Conservation (phyloP, 2,113 vertebrate genomes). For the Paedocypris sp. region DNA sequence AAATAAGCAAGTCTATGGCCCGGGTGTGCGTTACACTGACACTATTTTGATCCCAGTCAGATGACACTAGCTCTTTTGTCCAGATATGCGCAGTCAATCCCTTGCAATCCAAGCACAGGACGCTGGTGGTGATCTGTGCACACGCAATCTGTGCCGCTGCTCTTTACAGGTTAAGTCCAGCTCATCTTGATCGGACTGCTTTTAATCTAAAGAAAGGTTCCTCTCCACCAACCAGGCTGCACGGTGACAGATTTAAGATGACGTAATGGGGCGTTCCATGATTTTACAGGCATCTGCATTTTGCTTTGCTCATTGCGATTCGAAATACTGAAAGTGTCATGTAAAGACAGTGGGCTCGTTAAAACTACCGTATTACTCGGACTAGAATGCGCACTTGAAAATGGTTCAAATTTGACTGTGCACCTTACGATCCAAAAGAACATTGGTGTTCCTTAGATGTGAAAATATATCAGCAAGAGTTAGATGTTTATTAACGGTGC, state of each 20-base stretch:
- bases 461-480: too few relatives aligned
- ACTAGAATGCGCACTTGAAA: too few relatives aligned
- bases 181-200: slow-evolving; percentile 68
- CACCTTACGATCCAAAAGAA: too few relatives aligned
- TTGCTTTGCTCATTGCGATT: slow-evolving; percentile 54
- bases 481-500: too few relatives aligned
- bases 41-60: slow-evolving; percentile 69
- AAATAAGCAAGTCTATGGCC: slow-evolving; percentile 45
- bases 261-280: slow-evolving; percentile 70
- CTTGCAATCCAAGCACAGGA: slow-evolving; percentile 47
- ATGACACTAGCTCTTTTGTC: slow-evolving; percentile 68
- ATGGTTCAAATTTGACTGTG: too few relatives aligned
- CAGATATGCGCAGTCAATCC: slow-evolving; percentile 61
- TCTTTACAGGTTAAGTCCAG: slow-evolving; percentile 63
- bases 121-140: slow-evolving; percentile 5
- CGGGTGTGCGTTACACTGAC: slow-evolving; percentile 59
- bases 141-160: slow-evolving; percentile 31
- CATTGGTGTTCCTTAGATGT: too few relatives aligned
- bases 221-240: slow-evolving; percentile 62
- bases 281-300: slow-evolving; percentile 73
- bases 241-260: slow-evolving; percentile 86
- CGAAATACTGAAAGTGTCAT: slow-evolving; percentile 61
- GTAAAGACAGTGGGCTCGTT: slow-evolving; percentile 50
- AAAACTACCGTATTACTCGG: slow-evolving; percentile 32
- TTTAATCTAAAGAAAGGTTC: slow-evolving; percentile 72